These are phyloP conservation scores for Sarcoramphus papa DNA, from an alignment of 2,797 vertebrate genomes.

Conservation along the genomic window DNA sequence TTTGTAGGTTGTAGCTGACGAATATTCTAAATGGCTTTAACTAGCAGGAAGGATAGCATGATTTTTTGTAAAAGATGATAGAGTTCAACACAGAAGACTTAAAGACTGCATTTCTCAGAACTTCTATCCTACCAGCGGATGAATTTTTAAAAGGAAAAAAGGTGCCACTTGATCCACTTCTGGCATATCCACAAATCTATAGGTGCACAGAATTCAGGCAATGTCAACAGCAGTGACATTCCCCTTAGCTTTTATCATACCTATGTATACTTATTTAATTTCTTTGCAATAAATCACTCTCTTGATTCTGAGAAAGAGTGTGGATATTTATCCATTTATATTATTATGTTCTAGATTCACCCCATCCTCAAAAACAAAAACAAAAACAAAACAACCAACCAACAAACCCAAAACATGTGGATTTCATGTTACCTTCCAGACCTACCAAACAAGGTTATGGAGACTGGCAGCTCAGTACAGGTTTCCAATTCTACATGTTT, in stretches of 20 bases:
- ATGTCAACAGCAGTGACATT: not conserved
- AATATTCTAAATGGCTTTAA: not conserved
- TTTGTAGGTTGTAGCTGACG: not conserved
- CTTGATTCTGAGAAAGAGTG: not conserved
- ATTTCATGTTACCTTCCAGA: not conserved
- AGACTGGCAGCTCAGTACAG: not conserved
- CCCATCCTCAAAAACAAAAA: not conserved
- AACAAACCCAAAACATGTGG: not conserved
- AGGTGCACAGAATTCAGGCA: not conserved
- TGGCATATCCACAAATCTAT: not conserved
- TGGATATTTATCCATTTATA: not conserved
- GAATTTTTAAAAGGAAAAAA: not conserved
- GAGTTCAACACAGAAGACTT: not conserved
- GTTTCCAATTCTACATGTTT: not conserved
- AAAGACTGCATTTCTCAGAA: not conserved
- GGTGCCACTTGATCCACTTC: not conserved
- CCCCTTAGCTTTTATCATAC: not conserved
- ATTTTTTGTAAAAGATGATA: not conserved
- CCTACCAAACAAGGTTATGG: not conserved
- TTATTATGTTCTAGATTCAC: not conserved
- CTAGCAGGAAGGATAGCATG: not conserved
- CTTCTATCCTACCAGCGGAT: accelerated
- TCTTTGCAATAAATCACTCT: not conserved
- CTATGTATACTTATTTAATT: not conserved
- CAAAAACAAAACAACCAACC: not conserved